Base-by-base conservation (phyloP, 1,140 invertebrate genomes). In the Drosophila tristis region DNA sequence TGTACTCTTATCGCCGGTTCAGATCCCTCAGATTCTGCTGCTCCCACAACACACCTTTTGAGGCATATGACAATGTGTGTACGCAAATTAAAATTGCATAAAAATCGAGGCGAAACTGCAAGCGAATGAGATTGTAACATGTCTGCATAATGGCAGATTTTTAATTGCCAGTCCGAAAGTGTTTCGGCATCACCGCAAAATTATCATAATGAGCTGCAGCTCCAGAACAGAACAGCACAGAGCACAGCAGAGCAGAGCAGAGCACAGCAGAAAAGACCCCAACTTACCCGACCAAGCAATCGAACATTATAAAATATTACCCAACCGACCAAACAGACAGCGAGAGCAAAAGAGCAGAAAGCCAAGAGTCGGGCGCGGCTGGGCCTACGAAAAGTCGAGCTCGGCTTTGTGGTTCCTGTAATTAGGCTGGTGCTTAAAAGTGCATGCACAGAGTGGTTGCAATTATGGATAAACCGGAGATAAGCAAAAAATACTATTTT, bases 51-150 rank as follows among this genome's bases (percentile, higher is more conserved):
- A 20, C 29, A 8, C 13, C 20, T 35, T 65, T 74, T 67, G 81
- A 79, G 64, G 73, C 85, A 67, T 81, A 75, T 82, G 84, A 87
- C 84, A 89, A 76, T 84, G 67, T 79, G 67, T 79, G 78, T 78
- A 76, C 82, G 70, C 86, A 87, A 87, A 89, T 87, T 89, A 82
- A 87, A 87, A 87, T 82, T 82, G 74, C 79, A 79, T 72, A 82
- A 80, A 85, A 80, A 64, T 59, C 56, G 55, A 54, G 61, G 31
- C 58, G 62, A 57, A 70, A 56, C 45, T 72, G 82, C 74, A 61
- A 78, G 68, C 56, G 23, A 61, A 55, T 43, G 65, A 64, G 63
- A 78, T 80, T 87, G 77, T 58, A 67, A 70, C 76, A 66, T 64
- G 80, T 63, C 73, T 65, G 71, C 77, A 77, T 86, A 86, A 86